These are phyloP conservation scores for Uria aalge DNA, from an alignment of 2,113 vertebrate genomes.

Conservation along the genomic window DNA sequence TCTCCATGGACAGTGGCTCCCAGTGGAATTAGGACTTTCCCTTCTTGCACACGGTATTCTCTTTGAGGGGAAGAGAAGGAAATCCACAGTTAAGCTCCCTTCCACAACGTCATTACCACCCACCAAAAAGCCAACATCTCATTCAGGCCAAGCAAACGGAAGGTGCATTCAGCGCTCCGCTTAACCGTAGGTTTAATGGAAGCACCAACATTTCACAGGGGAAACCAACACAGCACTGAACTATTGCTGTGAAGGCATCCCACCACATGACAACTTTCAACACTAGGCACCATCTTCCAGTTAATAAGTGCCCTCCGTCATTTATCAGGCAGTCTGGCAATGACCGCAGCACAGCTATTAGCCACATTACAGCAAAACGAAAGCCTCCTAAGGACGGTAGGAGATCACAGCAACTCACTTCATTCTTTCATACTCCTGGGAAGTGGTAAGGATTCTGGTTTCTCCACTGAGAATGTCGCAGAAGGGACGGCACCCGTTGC, in stretches of 20 bases:
- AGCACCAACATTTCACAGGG: background rate
- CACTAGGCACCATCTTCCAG: background rate
- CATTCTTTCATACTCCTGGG: conserved; percentile 96
- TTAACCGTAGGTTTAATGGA: background rate
- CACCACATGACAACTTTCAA: fast-evolving
- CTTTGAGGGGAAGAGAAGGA: conserved; percentile 69
- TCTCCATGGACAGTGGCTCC: conserved; percentile 93
- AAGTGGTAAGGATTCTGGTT: conserved; percentile 93
- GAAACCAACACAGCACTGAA: background rate
- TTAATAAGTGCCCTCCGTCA: fast-evolving
- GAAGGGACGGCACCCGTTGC: conserved; percentile 95
- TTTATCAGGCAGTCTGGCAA: background rate
- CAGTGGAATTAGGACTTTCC: conserved; percentile 90
- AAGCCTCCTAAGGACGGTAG: fast-evolving
- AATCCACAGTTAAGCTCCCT: background rate
- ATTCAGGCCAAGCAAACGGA: background rate
- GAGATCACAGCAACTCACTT: conserved; percentile 76
- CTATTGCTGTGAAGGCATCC: background rate
- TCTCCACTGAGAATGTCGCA: conserved; percentile 95
- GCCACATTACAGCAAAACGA: background rate
- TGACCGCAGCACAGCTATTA: background rate
- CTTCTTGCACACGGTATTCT: conserved; percentile 93
- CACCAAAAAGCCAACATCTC: background rate
- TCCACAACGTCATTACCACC: background rate
- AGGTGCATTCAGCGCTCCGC: background rate